phyloP scores from a whole-genome alignment of 2,797 vertebrate species.

The Rhinatrema bivittatum region DNA sequence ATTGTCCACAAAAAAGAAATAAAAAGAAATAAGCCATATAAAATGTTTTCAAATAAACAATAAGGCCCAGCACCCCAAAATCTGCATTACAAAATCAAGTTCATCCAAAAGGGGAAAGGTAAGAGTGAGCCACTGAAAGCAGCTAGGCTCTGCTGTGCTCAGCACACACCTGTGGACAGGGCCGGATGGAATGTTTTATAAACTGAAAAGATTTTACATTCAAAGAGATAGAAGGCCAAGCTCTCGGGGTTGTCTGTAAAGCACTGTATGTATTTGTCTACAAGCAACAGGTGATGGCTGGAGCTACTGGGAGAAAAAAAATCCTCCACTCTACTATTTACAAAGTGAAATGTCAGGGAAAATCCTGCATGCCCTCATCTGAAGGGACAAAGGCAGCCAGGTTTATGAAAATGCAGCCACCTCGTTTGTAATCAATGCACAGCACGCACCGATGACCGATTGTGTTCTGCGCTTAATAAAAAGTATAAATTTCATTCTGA shows the following conservation, averaged over 20 bases:
- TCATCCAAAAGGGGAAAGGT: constrained; percentile 43
- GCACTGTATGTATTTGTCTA: constrained; percentile 25
- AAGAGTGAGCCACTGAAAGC: constrained; percentile 45
- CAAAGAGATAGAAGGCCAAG: constrained; percentile 8
- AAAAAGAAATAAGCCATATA: constrained; percentile 32
- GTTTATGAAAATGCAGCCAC: not conserved
- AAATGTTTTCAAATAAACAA: constrained; percentile 49
- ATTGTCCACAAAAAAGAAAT: constrained; percentile 66
- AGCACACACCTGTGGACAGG: too few species aligned
- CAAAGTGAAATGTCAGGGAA: constrained; percentile 22
- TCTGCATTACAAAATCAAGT: constrained; percentile 45
- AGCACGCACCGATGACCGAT: rapidly evolving
- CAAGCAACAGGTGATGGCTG: not conserved
- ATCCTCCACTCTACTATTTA: not conserved
- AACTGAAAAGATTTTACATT: not conserved
- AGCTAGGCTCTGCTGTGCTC: too few species aligned
- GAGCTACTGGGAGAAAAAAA: not conserved
- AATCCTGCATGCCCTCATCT: not conserved
- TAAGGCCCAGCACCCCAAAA: constrained; percentile 55
- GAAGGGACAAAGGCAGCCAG: not conserved
- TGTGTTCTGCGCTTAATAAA: not conserved
- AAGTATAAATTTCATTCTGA: not conserved
- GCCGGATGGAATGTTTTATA: constrained; percentile 40
- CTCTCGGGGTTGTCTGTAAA: not conserved
- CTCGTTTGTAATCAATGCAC: not conserved